These are phyloP conservation scores for Sussaba pulchella DNA, from an alignment of 2,888 invertebrate genomes.

Conservation along the genomic window DNA sequence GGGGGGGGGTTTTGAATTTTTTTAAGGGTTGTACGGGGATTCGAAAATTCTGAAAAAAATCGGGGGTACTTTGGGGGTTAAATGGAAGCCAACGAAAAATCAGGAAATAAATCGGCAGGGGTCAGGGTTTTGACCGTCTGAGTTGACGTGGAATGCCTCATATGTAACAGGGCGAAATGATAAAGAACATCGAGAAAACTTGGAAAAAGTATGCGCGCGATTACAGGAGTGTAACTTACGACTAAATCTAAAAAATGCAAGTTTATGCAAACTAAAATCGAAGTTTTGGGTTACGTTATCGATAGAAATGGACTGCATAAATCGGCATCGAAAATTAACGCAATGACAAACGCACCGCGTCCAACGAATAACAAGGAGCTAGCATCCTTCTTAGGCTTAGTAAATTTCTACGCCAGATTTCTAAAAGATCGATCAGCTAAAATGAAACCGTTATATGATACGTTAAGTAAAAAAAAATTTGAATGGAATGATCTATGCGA, in stretches of 20 bases:
- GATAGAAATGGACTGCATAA: conserved; percentile 71
- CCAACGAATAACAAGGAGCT: conserved; percentile 67
- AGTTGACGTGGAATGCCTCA: no score
- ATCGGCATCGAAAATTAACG: conserved; percentile 64
- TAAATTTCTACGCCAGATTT: conserved; percentile 78
- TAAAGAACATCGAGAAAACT: conserved; percentile 61
- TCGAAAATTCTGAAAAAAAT: no score
- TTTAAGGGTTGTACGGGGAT: no score
- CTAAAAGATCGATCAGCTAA: conserved; percentile 71
- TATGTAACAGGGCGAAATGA: conserved; percentile 63
- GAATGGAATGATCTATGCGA: conserved; percentile 72
- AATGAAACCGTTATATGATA: conserved; percentile 70
- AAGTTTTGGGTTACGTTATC: conserved; percentile 71
- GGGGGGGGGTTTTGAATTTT: no score
- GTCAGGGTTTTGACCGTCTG: no score
- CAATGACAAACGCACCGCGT: conserved; percentile 65
- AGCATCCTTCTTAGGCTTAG: conserved; percentile 70
- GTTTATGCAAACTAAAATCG: conserved; percentile 47
- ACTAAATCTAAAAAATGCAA: conserved; percentile 62
- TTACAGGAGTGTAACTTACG: conserved; percentile 67
- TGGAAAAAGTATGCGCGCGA: conserved; percentile 62
- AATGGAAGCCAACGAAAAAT: no score
- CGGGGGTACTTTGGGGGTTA: no score
- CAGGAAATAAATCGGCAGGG: no score
- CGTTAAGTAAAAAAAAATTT: conserved; percentile 67